Evolutionary conservation across 2,888 invertebrate species (phyloP).

Genomic region (Diarsia mendica): DNA sequence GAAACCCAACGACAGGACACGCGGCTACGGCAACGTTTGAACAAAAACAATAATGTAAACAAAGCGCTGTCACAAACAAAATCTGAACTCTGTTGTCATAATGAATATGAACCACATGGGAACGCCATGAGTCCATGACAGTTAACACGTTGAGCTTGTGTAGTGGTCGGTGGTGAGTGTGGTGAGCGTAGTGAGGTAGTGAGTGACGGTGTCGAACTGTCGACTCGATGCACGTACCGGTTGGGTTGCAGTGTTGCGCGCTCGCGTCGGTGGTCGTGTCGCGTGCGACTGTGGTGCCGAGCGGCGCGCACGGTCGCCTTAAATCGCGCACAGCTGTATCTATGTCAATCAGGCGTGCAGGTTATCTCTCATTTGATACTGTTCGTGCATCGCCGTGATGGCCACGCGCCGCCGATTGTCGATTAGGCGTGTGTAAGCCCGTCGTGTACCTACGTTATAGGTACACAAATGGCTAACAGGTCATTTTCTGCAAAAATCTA

Average conservation of each 20-base stretch:
- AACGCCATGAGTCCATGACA: not conserved
- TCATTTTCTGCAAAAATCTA: too few relatives aligned
- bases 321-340: slow-evolving; percentile 53
- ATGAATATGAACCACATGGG: not conserved
- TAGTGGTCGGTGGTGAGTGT: not conserved
- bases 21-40: not conserved
- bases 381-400: slow-evolving; percentile 4
- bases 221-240: slow-evolving; percentile 12
- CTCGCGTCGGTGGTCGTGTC: not conserved
- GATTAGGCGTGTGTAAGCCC: slow-evolving; percentile 8
- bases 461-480: not conserved
- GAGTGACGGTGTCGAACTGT: too few relatives aligned
- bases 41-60: slow-evolving; percentile 8
- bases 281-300: not conserved
- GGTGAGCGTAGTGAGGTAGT: not conserved
- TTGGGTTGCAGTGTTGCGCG: not conserved
- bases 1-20: not conserved
- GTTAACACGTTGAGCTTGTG: slow-evolving; percentile 1
- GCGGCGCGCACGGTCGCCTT: slow-evolving; percentile 22
- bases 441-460: slow-evolving; percentile 4
- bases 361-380: slow-evolving; percentile 44
- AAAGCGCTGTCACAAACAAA: slow-evolving; percentile 1
- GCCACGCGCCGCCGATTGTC: slow-evolving; percentile 10
- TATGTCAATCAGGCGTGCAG: slow-evolving; percentile 55
- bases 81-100: not conserved